Base-by-base conservation (phyloP, 1,140 invertebrate genomes). In the Littorina saxatilis region DNA sequence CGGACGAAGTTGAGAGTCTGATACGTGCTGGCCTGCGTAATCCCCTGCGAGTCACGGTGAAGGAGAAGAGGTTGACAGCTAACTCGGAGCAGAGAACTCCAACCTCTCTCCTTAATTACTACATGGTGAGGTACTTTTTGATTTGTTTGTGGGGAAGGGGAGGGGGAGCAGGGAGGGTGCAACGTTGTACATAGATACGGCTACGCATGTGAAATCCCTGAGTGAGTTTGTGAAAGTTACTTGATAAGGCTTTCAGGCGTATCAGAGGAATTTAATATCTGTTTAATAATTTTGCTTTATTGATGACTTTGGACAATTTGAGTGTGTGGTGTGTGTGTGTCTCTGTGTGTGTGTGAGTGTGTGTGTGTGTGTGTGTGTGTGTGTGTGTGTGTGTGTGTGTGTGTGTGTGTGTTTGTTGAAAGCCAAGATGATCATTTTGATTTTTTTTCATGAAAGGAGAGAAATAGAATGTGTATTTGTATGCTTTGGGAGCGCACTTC, bases 11-110 rank as follows among this genome's bases (percentile, higher is more conserved):
- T 0, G 95, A 97, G 84, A 95, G 97, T 84, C 92, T 99, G 27
- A 96, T 99, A 50, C 93, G 98, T 88, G 98, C 98, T 20, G 99
- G 98, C 2, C 92, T 99, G 1, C 93, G 99, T 87, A 99, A 99
- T 94, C 98, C 99, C 32, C 96, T 99, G 0, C 91, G 97, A 3
- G 95, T 99, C 35, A 95, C 95, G 52, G 97, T 99, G 0, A 97
- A 96, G 90, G 97, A 98, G 88, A 98, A 98, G 90, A 85, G 76
- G 35, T 43, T 50, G 3, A 55, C 52, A 5, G 87, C 77, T 29
- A 68, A 83, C 50, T 47, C 66, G 13, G 82, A 83, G 27, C 91
- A 91, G 83, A 96, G 95, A 83, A 98, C 97, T 5, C 98, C 98
- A n/a, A 89, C 95, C 11, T 93, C 94, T 39, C 92, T 99, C 66